Evolutionary conservation across 2,113 vertebrate species (phyloP).

Genomic region (Hemiscyllium ocellatum): DNA sequence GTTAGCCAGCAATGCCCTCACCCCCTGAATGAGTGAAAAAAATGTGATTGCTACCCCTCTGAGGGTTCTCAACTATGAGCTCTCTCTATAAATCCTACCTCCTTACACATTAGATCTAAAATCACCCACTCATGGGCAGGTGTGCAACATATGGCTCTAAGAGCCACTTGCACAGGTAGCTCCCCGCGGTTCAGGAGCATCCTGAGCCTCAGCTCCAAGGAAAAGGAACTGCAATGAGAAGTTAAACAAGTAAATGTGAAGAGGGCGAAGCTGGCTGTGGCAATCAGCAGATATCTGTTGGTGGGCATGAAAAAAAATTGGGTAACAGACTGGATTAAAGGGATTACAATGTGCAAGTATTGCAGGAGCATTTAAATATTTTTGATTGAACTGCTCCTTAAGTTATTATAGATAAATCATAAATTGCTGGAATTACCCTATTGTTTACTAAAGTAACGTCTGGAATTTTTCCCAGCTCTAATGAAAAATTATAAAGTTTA

Average conservation of each 20-base stretch:
- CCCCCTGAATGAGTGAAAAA: too few relatives aligned
- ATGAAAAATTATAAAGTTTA: too few relatives aligned
- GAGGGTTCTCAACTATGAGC: too few relatives aligned
- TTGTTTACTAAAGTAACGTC: too few relatives aligned
- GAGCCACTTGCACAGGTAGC: conserved; percentile 75
- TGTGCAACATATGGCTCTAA: conserved; percentile 38
- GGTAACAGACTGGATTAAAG: conserved; percentile 57
- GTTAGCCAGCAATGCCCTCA: too few relatives aligned
- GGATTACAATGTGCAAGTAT: not conserved
- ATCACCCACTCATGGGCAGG: too few relatives aligned
- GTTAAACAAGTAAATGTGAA: not conserved
- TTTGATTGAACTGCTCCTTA: not conserved
- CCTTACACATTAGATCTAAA: too few relatives aligned
- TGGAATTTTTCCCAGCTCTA: too few relatives aligned
- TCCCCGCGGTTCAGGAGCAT: conserved; percentile 63
- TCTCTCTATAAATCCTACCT: too few relatives aligned
- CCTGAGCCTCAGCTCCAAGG: conserved; percentile 57
- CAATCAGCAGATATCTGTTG: conserved; percentile 83
- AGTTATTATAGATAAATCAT: not conserved
- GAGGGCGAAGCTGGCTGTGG: conserved; percentile 76
- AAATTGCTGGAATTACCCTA: too few relatives aligned
- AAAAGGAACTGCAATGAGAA: not conserved
- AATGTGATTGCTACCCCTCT: too few relatives aligned
- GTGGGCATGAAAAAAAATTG: conserved; percentile 86
- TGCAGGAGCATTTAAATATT: not conserved